A percentile compares a stretch with the other conserved stretches of the same genome.
Evolutionary conservation across 2,113 vertebrate genomes (phyloP).

Genomic region (Motacilla tschutschensis): DNA sequence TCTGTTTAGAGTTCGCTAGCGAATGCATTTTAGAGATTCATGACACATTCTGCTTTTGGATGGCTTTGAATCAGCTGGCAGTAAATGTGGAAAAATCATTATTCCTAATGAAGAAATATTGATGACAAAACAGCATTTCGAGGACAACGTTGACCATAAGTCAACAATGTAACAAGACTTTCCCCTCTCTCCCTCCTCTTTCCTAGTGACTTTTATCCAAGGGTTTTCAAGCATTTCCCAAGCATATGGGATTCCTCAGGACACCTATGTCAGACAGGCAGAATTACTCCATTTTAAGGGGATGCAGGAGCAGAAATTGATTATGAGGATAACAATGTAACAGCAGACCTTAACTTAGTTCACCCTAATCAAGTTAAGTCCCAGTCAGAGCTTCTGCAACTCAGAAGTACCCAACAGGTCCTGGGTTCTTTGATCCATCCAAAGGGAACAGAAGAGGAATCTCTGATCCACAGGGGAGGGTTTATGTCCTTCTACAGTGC

Average conservation of each 20-base stretch:
- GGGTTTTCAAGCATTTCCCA: slow-evolving; percentile 23
- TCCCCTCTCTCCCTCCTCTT: not conserved
- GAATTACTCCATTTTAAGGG: not conserved
- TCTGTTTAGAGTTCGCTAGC: slow-evolving; percentile 40
- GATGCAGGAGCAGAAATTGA: not conserved
- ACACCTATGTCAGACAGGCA: not conserved
- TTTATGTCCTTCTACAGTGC: not conserved
- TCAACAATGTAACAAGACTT: slow-evolving; percentile 39
- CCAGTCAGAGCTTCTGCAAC: not conserved
- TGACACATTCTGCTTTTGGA: slow-evolving; percentile 60
- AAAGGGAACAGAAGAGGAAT: not conserved
- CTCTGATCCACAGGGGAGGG: not conserved
- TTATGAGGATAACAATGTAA: not conserved
- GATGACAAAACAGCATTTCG: slow-evolving; percentile 70
- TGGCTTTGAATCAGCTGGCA: slow-evolving; percentile 64
- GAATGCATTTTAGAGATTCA: slow-evolving; percentile 61
- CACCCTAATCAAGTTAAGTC: not conserved
- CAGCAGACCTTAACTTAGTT: not conserved
- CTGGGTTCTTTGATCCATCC: not conserved
- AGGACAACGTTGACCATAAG: slow-evolving; percentile 59
- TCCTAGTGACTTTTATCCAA: slow-evolving; percentile 10
- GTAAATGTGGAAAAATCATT: slow-evolving; percentile 70
- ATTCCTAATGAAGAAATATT: slow-evolving; percentile 71
- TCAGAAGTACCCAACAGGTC: not conserved
- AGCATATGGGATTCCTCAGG: not conserved